Evolutionary conservation across 2,113 vertebrate genomes (phyloP), one percentile per base, ranked within the genome.

Genomic region (Tiliqua scincoides): DNA sequence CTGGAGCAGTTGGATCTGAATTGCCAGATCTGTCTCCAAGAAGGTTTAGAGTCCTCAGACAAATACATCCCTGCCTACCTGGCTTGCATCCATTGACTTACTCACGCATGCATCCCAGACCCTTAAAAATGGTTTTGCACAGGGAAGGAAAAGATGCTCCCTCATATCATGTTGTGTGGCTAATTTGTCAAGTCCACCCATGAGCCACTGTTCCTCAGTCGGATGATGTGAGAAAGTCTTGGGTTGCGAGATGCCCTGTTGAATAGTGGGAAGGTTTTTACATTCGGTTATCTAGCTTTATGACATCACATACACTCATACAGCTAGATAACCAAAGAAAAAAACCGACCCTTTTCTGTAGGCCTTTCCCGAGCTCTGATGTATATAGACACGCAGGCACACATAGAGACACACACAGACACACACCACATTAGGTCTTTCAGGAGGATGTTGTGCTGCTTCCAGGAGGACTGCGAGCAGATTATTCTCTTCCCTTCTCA

Each of bases 291-390:
- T 98, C 98, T 98, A 99, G 98, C 98, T 99, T 99, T 99, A 99
- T 99, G 98, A 99, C 97, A 98, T 98, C 97, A 96, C 96, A 97
- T 97, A 97, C 97, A 98, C 98, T 99, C 98, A 99, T 98, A 99
- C 98, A 99, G 98, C 98, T 99, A 99, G 98, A 98, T 98, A 99
- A 99, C 98, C 98, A 99, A 99, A 99, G 98, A 99, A 95, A 98
- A 97, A 98, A 98, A 97, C 98, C 98, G 95, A 91, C 97, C 97
- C 97, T 96, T 75, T 40, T 91, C 85, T 72, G 10, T 0, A 3
- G 80, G 86, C 65, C 85, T 86, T 17, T 8, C 18, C 27, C 5
- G 84, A 73, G 11, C 0, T 0, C 0, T 76, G 0, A 0, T 6
- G 15, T 0, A 0, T 10, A 3, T 40, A 30, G 54, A 37, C 18